Evolutionary conservation across 1,140 invertebrate species (phyloP), one percentile per base, ranked within the genome.

Genomic region (Drosophila varians): DNA sequence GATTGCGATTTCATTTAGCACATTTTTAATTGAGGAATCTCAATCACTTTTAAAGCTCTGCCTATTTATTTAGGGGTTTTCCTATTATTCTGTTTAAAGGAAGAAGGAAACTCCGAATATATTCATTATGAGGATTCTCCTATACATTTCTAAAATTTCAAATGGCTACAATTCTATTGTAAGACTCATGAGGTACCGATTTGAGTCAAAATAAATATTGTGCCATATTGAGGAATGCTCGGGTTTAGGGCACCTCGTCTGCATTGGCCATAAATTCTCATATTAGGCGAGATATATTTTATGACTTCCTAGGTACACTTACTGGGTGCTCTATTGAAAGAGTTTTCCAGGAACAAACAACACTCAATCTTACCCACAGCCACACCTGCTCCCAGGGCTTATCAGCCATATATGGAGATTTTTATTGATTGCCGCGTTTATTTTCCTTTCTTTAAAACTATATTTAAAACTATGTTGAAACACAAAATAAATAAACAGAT

Each of bases 201-300:
- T 21, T 21, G 60, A 47, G 26, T 61, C 28, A 60, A 64, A 66
- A 65, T 43, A 64, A 66, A 66, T 52, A 64, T 64, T 60, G 55
- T 46, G 21, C 55, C 55, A 25, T 36, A 28, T 47, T 28, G 57
- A 38, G 60, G 23, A 64, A 64, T 60, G 53, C 14, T 31, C 2
- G 16, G 9, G 21, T 31, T 34, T 11, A 7, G 19, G 21, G 38
- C 19, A 26, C 45, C 19, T 26, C 11, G 16, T 31, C 42, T 64
- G 40, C 55, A 47, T 16, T 25, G 42, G 21, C 16, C 28, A 64
- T 64, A 61, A 64, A 60, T 60, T 60, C 9, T 14, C 25, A 9
- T 8, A 8, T 58, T 34, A 55, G 58, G 36, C 38, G 31, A 62
- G 38, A 25, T 43, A 62, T 46, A 46, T 36, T 62, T 62, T 62